Base-by-base conservation (phyloP, 2,888 invertebrate genomes). In the Sarcophaga caerulescens region DNA sequence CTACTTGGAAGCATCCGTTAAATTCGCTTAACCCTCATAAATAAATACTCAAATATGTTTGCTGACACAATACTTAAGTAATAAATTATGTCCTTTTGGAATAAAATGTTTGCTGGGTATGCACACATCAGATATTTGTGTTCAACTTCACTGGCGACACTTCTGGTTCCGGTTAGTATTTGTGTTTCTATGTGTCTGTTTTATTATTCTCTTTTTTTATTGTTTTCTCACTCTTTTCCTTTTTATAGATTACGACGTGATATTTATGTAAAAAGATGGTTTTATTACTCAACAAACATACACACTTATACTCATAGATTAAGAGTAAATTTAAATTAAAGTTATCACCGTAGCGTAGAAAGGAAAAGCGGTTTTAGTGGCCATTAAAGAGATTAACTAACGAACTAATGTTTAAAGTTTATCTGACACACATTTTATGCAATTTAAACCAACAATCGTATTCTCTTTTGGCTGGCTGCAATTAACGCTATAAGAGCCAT, bases 201-300 rank as follows among this genome's bases (percentile, higher is more conserved):
- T 35, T 35, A 35, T 35, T 35, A 52, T 52, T 65, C 52, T 19
- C 63, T 57, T n/a, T 75, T 19, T 75, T 25, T n/a, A 35, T 4
- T 52, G 52, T 52, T 14, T 23, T 47, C 8, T 45, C 23, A 47
- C 44, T 62, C 63, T 65, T 12, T 52, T 59, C 71, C 59, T 19
- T 71, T 65, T 65, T 57, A 35, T 71, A 79, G 71, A 65, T 79
- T 79, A 71, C 57, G 52, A 79, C 70, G 63, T 70, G 65, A 71
- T 79, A 71, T 79, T 79, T 79, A 79, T 79, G 79, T 71, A 65
- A 70, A 60, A 79, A 57, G 57, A 65, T 35, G 63, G 65, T 76
- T 44, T 69, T 65, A 21, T 57, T 21, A 59, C 17, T 52, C 0
- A 14, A 14, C 17, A 17, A 52, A 52, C 52, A 4, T 35, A 52